A percentile compares a stretch with the other conserved stretches of the same genome.
Evolutionary conservation across 2,113 vertebrate genomes (phyloP).

Genomic region (Lipotes vexillifer): DNA sequence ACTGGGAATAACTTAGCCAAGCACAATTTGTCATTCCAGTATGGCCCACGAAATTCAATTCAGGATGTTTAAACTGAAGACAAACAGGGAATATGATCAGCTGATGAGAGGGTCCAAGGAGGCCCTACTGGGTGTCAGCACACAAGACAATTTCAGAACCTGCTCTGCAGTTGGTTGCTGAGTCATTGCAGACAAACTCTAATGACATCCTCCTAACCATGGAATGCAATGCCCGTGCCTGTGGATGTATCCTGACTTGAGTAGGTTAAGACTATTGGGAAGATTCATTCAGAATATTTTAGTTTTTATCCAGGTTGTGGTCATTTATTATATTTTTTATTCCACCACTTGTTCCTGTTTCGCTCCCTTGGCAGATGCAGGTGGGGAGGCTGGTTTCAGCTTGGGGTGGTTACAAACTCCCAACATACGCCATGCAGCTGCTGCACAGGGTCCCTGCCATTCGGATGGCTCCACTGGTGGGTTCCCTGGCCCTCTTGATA

Average conservation of each 20-base stretch:
- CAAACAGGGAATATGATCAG: neutral
- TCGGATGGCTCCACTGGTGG: neutral
- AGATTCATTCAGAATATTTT: neutral
- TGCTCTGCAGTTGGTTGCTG: neutral
- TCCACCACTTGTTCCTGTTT: neutral
- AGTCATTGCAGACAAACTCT: neutral
- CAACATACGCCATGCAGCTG: neutral
- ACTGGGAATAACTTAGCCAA: neutral
- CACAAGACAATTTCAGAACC: neutral
- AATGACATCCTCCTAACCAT: neutral
- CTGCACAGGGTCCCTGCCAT: neutral
- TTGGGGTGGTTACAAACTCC: neutral
- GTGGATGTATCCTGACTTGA: neutral
- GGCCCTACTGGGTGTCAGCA: neutral
- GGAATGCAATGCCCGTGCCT: neutral
- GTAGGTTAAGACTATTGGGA: no score
- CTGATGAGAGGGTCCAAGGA: neutral
- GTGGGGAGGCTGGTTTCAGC: neutral
- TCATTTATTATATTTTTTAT: neutral
- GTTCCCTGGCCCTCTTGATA: conserved; percentile 34
- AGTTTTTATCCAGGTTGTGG: neutral
- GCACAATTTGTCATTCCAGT: neutral
- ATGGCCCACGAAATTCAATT: neutral
- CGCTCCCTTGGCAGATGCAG: neutral
- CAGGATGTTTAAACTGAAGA: neutral